Percentiles rank a stretch among this genome's conserved stretches.
Conservation (phyloP, 2,888 invertebrate species). For the Mythimna loreyi region DNA sequence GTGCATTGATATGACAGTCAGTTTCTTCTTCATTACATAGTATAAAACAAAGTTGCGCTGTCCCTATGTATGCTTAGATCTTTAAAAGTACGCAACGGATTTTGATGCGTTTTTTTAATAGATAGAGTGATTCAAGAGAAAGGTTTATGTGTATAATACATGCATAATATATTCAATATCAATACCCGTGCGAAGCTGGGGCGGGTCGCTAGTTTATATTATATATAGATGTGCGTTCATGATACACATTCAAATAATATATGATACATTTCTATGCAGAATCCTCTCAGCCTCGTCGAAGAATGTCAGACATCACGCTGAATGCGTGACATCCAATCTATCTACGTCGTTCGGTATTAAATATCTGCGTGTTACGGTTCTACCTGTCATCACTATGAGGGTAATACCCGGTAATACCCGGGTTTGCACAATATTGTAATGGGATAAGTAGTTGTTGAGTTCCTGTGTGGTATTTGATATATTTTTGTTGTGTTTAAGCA, state of each 20-base stretch:
- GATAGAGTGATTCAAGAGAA: too few species aligned
- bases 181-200: too few species aligned
- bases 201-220: too few species aligned
- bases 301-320: slow-evolving; percentile 49
- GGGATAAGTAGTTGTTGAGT: neutral
- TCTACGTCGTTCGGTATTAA: slow-evolving; percentile 52
- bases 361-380: slow-evolving; percentile 32
- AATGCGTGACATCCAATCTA: slow-evolving; percentile 35
- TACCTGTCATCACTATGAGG: slow-evolving; percentile 34
- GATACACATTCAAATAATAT: slow-evolving; percentile 11
- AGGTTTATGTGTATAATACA: too few species aligned
- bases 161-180: too few species aligned
- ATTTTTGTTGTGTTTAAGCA: neutral
- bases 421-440: slow-evolving; percentile 7
- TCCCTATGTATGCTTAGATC: too few species aligned
- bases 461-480: neutral
- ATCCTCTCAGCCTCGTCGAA: slow-evolving; percentile 11
- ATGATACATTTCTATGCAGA: neutral
- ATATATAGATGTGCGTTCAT: neutral
- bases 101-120: too few species aligned
- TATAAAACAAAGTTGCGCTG: too few species aligned
- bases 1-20: too few species aligned
- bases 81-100: too few species aligned
- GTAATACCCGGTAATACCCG: slow-evolving; percentile 9
- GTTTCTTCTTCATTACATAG: too few species aligned